Evolutionary conservation across 2,888 invertebrate species (phyloP), one percentile per base, ranked within the genome.

Genomic region (Acrobasis consociella): DNA sequence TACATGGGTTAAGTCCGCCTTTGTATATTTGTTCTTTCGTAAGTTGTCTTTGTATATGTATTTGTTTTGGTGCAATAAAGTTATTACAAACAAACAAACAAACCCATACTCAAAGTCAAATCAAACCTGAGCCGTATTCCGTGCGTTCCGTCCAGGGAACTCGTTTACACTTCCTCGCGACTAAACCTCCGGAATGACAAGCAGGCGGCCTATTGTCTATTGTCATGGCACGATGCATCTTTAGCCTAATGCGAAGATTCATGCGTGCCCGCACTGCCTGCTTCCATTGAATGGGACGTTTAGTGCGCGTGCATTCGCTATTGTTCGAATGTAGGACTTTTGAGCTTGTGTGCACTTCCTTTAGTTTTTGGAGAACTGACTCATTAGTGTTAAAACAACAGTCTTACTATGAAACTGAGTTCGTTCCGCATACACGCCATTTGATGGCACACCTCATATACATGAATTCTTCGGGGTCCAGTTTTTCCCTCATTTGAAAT

Each of bases 171-270:
- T 52, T 60, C 60, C 60, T 60, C 15, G 51, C 39, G 16, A 51
- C 51, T 51, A 51, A 15, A 50, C 60, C 38, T 8, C 75, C 77
- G 77, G 90, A 87, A 90, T 89, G 74, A 86, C 86, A 90, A 90
- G 79, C 80, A 82, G 74, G 17, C 51, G 49, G n/a, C n/a, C 65
- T 78, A 90, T 87, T 86, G 86, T 86, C 80, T 82, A 84, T 85
- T 84, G 85, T 78, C 50, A 60, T 51, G 15, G 22, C 53, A 38
- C 38, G 53, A 37, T 60, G 60, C 51, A 60, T 60, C 60, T 60
- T 50, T 51, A 51, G 51, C 60, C 60, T 60, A 51, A 60, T 60
- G 50, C 61, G 55, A 39, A 13, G 53, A 53, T 9, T n/a, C 39
- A 56, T 22, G 56, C 17, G 42, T 39, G 17, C 1, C 42, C 52